Evolutionary conservation across 2,888 invertebrate genomes (phyloP).

Genomic region (Linnaemya tessellans): DNA sequence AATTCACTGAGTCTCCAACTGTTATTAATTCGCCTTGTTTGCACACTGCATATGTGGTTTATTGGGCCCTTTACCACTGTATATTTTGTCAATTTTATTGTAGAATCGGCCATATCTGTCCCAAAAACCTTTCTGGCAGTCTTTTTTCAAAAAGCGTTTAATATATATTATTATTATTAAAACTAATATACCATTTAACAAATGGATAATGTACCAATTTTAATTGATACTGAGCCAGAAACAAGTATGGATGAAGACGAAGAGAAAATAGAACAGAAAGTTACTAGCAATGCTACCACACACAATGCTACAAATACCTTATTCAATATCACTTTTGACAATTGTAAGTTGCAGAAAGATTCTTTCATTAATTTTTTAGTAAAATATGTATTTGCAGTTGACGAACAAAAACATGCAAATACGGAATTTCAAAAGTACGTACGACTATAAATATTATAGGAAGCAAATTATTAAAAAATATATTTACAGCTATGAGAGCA

Average conservation of each 20-base stretch:
- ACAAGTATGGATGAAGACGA: constrained; percentile 69
- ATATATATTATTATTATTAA: background rate
- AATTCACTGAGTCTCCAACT: too few species aligned
- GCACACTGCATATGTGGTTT: too few species aligned
- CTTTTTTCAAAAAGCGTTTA: background rate
- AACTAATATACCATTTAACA: background rate
- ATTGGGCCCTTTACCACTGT: background rate
- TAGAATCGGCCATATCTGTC: background rate
- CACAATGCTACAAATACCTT: constrained; percentile 73
- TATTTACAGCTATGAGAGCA: constrained; percentile 73
- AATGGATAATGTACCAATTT: constrained; percentile 58
- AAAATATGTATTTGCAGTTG: constrained; percentile 25
- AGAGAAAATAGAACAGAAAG: constrained; percentile 21
- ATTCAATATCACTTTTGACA: constrained; percentile 75
- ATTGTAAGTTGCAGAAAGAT: constrained; percentile 68
- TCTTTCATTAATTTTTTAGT: background rate
- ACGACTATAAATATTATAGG: background rate
- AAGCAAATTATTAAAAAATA: background rate
- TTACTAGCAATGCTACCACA: background rate
- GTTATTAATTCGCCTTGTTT: too few species aligned
- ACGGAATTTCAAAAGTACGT: constrained; percentile 73
- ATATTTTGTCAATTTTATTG: background rate
- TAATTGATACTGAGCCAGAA: constrained; percentile 73
- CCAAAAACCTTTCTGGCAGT: background rate
- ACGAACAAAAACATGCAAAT: constrained; percentile 55